A percentile compares a stretch with the other conserved stretches of the same genome.
Conservation (phyloP, 2,888 invertebrate genomes). For the Terebella lapidaria region DNA sequence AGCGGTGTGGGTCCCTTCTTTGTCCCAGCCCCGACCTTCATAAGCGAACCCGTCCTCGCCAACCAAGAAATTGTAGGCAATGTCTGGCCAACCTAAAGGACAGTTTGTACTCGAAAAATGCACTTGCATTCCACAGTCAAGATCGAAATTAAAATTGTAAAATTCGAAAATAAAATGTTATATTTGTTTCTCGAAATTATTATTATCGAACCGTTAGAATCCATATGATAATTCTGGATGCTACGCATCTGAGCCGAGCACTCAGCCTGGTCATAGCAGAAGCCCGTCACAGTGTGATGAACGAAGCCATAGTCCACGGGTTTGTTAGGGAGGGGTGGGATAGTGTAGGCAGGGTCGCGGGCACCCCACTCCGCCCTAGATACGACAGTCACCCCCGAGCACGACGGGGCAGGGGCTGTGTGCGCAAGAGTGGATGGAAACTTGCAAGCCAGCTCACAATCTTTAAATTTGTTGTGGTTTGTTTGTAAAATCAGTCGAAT, state of each 20-base stretch:
- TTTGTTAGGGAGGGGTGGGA: constrained; percentile 14
- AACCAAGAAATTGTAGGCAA: constrained; percentile 65
- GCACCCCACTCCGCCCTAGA: constrained; percentile 21
- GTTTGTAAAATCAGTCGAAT: too few species aligned
- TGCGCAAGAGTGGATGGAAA: too few species aligned
- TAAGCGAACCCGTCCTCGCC: constrained; percentile 75
- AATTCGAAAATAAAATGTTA: too few species aligned
- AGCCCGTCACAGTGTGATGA: constrained; percentile 24
- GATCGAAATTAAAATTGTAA: too few species aligned
- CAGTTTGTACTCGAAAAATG: too few species aligned
- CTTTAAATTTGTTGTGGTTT: too few species aligned
- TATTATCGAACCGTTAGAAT: constrained; percentile 59
- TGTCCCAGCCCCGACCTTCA: constrained; percentile 71
- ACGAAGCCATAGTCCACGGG: constrained; percentile 24
- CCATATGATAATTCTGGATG: constrained; percentile 69
- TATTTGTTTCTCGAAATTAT: too few species aligned
- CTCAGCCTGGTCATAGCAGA: constrained; percentile 16
- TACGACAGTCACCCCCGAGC: constrained; percentile 4
- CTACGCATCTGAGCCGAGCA: constrained; percentile 55
- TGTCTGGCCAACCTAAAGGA: constrained; percentile 32
- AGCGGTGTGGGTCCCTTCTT: constrained; percentile 67
- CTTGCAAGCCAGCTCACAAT: too few species aligned
- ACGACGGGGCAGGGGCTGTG: background rate
- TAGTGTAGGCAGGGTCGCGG: constrained; percentile 12
- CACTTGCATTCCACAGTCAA: too few species aligned